phyloP scores from a whole-genome alignment of 2,113 vertebrate genomes.

The Caranx melampygus region DNA sequence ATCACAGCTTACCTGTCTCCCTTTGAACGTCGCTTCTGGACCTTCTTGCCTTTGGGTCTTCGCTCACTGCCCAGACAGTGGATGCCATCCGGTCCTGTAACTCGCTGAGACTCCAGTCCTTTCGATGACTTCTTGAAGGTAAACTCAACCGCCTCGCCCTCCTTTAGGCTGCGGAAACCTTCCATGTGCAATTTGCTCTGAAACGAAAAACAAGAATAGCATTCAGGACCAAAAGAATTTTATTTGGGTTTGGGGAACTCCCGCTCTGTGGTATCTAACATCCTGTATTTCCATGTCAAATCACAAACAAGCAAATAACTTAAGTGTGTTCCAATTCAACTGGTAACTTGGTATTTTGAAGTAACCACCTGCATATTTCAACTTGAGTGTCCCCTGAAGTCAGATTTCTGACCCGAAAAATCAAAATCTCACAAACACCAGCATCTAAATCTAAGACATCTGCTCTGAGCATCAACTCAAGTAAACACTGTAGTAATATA shows the following conservation, averaged over 20 bases:
- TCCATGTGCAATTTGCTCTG: slow-evolving; percentile 99
- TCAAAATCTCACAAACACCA: too few species aligned
- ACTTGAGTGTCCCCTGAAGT: too few species aligned
- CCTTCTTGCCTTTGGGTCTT: slow-evolving; percentile 94
- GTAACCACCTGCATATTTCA: too few species aligned
- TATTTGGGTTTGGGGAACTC: neutral
- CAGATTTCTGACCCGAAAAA: too few species aligned
- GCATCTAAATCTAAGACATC: too few species aligned
- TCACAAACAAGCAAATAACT: neutral
- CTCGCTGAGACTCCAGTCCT: slow-evolving; percentile 93
- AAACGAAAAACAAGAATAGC: slow-evolving; percentile 30
- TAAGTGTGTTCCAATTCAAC: too few species aligned
- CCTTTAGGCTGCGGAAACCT: slow-evolving; percentile 97
- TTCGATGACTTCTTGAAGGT: slow-evolving; percentile 97
- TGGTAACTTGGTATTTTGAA: too few species aligned
- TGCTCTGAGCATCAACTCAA: too few species aligned
- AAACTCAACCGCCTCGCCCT: slow-evolving; percentile 95
- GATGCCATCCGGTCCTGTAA: slow-evolving; percentile 91
- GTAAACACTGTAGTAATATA: too few species aligned
- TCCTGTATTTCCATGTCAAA: neutral
- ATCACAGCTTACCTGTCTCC: slow-evolving; percentile 89
- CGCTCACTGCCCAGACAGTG: slow-evolving; percentile 95
- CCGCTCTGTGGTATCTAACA: neutral
- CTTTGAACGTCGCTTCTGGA: slow-evolving; percentile 93
- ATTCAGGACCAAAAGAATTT: neutral